A percentile compares a stretch with the other conserved stretches of the same genome.
phyloP scores from a whole-genome alignment of 2,888 invertebrate genomes.

The Acronicta leporina region DNA sequence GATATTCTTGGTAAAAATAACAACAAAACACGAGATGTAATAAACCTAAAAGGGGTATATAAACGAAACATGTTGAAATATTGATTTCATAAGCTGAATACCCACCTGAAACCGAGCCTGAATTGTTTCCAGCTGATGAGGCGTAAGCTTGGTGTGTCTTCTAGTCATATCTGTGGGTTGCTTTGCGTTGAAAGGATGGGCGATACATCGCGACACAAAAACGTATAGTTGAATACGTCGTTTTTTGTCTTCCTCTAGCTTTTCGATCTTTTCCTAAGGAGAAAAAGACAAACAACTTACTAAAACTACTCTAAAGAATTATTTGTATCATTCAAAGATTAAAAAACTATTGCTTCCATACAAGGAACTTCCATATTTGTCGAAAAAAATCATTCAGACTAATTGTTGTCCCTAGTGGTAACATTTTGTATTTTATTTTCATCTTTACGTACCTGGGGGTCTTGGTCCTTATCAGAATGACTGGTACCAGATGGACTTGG shows the following conservation, averaged over 20 bases:
- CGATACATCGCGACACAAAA: conserved; percentile 98
- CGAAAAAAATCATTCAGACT: too few species aligned
- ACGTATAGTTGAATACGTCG: conserved; percentile 98
- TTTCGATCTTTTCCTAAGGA: conserved; percentile 95
- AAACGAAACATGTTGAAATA: neutral
- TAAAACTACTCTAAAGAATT: conserved; percentile 2
- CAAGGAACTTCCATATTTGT: too few species aligned
- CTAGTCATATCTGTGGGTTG: conserved; percentile 99
- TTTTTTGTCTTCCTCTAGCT: conserved; percentile 98
- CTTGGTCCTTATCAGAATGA: conserved; percentile 96
- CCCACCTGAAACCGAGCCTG: conserved; percentile 97
- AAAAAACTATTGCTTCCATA: too few species aligned
- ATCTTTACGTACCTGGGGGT: conserved; percentile 92
- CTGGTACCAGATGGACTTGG: conserved; percentile 97
- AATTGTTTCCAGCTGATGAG: conserved; percentile 98
- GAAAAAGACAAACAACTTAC: conserved; percentile 17
- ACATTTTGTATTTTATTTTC: too few species aligned
- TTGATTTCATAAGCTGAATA: neutral
- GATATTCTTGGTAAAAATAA: too few species aligned
- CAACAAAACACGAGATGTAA: neutral
- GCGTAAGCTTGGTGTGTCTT: conserved; percentile 98
- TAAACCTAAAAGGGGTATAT: neutral
- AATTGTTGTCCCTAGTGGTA: too few species aligned
- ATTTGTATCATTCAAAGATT: too few species aligned
- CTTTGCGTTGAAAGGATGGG: conserved; percentile 99